Conservation (phyloP, 2,113 vertebrate genomes). For the Sula dactylatra region DNA sequence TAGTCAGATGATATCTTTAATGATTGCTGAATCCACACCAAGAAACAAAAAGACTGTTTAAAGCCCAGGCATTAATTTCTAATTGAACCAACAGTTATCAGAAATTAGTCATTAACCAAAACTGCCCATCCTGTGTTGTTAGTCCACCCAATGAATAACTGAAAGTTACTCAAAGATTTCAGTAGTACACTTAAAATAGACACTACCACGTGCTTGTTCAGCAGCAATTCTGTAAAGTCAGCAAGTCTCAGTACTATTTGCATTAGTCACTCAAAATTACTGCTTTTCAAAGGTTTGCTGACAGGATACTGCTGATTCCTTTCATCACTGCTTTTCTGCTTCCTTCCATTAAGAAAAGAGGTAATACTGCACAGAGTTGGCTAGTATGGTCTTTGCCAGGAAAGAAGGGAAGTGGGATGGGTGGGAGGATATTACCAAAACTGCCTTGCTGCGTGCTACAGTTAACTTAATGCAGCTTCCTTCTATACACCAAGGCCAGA, state of each 20-base stretch:
- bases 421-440: not conserved
- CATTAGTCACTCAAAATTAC: not conserved
- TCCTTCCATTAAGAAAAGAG: not conserved
- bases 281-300: conserved; percentile 25
- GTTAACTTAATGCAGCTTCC: not conserved
- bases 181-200: not conserved
- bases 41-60: not conserved
- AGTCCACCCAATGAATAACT: not conserved
- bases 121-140: not conserved
- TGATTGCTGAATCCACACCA: not conserved
- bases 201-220: not conserved
- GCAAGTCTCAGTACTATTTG: not conserved
- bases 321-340: conserved; percentile 2
- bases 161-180: not conserved
- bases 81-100: not conserved
- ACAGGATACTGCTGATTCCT: not conserved
- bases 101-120: not conserved
- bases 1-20: not conserved
- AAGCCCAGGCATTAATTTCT: not conserved
- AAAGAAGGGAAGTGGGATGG: not conserved
- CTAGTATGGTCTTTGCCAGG: not conserved
- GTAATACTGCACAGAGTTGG: not conserved
- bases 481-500: not conserved
- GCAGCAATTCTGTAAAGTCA: not conserved
- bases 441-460: not conserved